Evolutionary conservation across 64 coral and sea anemone genomes (phyloP).

Genomic region (Actinia equina): DNA sequence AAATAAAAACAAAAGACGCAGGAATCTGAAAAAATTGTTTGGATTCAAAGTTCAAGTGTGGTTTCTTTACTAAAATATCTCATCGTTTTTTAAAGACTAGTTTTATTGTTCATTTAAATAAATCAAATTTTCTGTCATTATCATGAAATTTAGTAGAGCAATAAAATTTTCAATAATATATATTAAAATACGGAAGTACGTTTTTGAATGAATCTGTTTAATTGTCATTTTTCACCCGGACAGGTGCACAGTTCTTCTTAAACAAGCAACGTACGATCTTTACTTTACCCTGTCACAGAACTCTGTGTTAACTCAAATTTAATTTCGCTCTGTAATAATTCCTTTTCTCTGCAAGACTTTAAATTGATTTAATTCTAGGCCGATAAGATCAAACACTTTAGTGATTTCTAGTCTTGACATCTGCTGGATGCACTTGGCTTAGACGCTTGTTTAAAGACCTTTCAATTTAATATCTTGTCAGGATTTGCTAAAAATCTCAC

Average conservation of each 20-base stretch:
- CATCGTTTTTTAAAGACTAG: neutral
- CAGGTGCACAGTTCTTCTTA: neutral
- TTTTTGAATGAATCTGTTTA: conserved; percentile 19
- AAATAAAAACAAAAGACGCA: neutral
- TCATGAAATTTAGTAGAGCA: conserved; percentile 1
- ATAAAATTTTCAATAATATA: conserved; percentile 1
- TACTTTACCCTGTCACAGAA: neutral
- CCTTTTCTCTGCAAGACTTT: neutral
- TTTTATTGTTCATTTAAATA: conserved; percentile 14
- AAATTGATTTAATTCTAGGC: conserved; percentile 17
- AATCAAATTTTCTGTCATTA: conserved; percentile 14
- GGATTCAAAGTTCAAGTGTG: neutral
- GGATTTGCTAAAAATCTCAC: neutral
- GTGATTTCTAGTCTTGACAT: conserved; percentile 8
- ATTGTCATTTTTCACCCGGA: conserved; percentile 14
- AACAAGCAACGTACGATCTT: conserved; percentile 10
- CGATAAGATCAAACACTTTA: conserved; percentile 27
- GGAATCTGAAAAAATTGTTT: neutral
- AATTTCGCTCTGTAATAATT: neutral
- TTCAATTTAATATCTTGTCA: neutral
- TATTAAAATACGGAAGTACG: conserved; percentile 9
- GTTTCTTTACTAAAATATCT: conserved; percentile 1
- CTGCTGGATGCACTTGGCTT: neutral
- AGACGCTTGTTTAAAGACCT: conserved; percentile 31
- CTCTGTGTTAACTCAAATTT: neutral